Conservation (phyloP, 2,797 vertebrate species). For the Numenius phaeopus region DNA sequence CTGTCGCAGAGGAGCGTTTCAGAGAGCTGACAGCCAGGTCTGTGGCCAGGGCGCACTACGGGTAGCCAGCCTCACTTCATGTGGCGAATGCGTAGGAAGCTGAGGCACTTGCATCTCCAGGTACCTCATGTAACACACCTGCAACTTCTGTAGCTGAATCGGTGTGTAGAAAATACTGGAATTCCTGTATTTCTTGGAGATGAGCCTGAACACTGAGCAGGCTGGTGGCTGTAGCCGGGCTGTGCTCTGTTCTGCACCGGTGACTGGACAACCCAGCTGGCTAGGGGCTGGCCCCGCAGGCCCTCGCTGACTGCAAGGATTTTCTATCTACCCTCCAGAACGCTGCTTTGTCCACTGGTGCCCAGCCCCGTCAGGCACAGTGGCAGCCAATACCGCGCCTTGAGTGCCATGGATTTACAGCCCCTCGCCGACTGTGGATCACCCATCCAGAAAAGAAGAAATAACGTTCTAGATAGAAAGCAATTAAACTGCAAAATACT, state of each 20-base stretch:
- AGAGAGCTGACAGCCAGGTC: neutral
- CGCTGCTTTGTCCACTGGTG: neutral
- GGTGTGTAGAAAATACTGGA: neutral
- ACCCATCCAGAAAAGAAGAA: neutral
- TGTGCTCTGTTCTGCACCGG: neutral
- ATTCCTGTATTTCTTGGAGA: neutral
- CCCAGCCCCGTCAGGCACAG: neutral
- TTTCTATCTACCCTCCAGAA: fast-evolving
- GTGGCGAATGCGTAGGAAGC: too few relatives aligned
- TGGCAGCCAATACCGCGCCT: neutral
- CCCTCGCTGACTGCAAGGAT: neutral
- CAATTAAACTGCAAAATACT: neutral
- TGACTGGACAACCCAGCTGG: neutral
- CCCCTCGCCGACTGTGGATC: too few relatives aligned
- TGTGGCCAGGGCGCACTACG: fast-evolving
- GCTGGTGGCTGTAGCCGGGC: neutral
- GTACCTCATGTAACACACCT: neutral
- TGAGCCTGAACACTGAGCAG: neutral
- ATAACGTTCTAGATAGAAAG: neutral
- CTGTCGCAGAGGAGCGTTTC: neutral
- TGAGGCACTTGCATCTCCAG: neutral
- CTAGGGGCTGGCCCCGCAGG: neutral
- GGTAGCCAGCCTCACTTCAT: neutral
- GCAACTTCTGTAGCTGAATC: neutral
- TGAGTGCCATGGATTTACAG: too few relatives aligned